Percentiles rank a stretch among this genome's conserved stretches.
Evolutionary conservation across 2,797 vertebrate genomes (phyloP).

Genomic region (Hipposideros larvatus): DNA sequence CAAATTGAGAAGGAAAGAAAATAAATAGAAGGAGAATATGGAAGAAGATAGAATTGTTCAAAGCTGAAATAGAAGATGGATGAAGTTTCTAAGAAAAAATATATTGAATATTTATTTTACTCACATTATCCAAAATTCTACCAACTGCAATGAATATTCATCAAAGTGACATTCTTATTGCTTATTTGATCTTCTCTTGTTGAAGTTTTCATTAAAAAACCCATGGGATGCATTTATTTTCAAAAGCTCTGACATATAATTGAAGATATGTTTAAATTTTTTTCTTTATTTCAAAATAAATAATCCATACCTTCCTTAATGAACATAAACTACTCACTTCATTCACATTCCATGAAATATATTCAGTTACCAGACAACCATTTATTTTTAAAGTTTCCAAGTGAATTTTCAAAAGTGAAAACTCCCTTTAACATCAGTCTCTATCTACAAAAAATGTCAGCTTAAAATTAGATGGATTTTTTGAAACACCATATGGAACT

Average conservation of each 20-base stretch:
- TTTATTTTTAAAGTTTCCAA: slow-evolving; percentile 4
- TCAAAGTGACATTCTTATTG: not conserved
- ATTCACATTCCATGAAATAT: not conserved
- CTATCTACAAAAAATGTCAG: slow-evolving; percentile 6
- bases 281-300: slow-evolving; percentile 11
- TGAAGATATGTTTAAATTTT: not conserved
- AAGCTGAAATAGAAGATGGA: not conserved
- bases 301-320: not conserved
- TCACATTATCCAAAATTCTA: not conserved
- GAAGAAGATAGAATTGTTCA: not conserved
- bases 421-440: not conserved
- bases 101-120: not conserved
- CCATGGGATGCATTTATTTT: not conserved
- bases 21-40: not conserved
- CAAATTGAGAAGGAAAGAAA: not conserved
- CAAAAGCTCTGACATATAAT: not conserved
- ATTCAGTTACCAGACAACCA: slow-evolving; percentile 7
- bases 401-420: not conserved
- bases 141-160: not conserved
- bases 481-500: slow-evolving; percentile 56
- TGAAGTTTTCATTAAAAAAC: not conserved
- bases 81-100: not conserved
- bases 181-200: not conserved
- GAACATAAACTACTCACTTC: not conserved
- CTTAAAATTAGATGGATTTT: slow-evolving; percentile 53